These are phyloP conservation scores for Microplitis demolitor DNA, from an alignment of 1,140 invertebrate genomes.

Conservation along the genomic window DNA sequence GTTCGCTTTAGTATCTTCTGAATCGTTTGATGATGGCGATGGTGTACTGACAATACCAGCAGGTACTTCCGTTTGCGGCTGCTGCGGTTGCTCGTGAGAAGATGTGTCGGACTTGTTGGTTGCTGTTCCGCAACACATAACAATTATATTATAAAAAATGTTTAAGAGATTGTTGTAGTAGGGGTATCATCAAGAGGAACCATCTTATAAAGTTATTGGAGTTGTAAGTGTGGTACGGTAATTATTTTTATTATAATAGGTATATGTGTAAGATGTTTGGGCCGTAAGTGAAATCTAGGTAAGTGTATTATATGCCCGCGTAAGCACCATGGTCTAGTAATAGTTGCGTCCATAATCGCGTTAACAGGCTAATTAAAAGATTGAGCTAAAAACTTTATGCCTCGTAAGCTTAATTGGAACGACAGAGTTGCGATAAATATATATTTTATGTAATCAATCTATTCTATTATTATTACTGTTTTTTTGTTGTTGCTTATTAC, in stretches of 20 bases:
- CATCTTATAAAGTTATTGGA: neutral
- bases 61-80: slow-evolving; percentile 40
- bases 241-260: slow-evolving; percentile 21
- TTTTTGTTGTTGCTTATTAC: no score
- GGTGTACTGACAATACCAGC: slow-evolving; percentile 21
- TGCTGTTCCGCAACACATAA: slow-evolving; percentile 55
- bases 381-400: slow-evolving; percentile 23
- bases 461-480: neutral
- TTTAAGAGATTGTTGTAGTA: neutral
- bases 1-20: slow-evolving; percentile 51
- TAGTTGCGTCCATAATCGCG: slow-evolving; percentile 52
- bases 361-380: slow-evolving; percentile 52
- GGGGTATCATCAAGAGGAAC: neutral
- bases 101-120: slow-evolving; percentile 57
- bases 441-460: neutral
- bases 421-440: neutral
- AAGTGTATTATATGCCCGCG: slow-evolving; percentile 61
- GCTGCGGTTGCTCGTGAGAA: slow-evolving; percentile 44
- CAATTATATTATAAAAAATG: neutral
- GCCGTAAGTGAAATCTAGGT: slow-evolving; percentile 61
- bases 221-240: slow-evolving; percentile 8
- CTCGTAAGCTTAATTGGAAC: slow-evolving; percentile 1
- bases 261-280: slow-evolving; percentile 19
- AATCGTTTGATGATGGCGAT: slow-evolving; percentile 37
- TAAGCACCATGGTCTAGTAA: slow-evolving; percentile 61